A percentile compares a stretch with the other conserved stretches of the same genome.
phyloP scores from a whole-genome alignment of 2,797 vertebrate genomes.

The Hylomyscus alleni region DNA sequence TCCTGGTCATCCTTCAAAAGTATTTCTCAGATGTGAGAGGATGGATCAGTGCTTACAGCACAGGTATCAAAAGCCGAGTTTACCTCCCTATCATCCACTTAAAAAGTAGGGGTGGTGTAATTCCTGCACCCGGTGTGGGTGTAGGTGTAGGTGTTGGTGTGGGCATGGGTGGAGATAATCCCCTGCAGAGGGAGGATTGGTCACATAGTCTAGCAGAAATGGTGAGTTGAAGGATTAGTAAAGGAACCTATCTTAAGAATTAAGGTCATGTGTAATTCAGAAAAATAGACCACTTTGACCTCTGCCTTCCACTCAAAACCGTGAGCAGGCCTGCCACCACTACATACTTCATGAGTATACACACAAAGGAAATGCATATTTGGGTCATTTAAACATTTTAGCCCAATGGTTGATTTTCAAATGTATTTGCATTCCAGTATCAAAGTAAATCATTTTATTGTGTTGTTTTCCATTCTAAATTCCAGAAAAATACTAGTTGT shows the following conservation, averaged over 20 bases:
- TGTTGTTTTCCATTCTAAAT: not conserved
- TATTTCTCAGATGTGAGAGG: not conserved
- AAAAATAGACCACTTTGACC: too few species aligned
- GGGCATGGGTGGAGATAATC: not conserved
- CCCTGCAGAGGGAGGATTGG: not conserved
- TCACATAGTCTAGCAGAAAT: not conserved
- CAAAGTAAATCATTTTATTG: conserved; percentile 31
- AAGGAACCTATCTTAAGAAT: too few species aligned
- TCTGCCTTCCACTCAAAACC: not conserved
- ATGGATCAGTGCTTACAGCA: not conserved
- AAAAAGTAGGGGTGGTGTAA: not conserved
- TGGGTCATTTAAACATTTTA: not conserved
- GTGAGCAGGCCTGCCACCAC: not conserved
- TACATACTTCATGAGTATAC: not conserved
- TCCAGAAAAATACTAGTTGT: not conserved
- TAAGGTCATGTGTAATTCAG: too few species aligned
- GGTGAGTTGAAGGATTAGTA: not conserved
- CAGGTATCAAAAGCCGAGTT: too few species aligned
- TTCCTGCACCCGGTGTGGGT: not conserved
- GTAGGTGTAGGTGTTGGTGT: not conserved
- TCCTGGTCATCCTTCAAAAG: not conserved
- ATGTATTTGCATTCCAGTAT: not conserved
- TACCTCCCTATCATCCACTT: not conserved
- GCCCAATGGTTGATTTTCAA: not conserved
- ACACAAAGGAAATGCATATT: not conserved